Evolutionary conservation across 2,113 vertebrate genomes (phyloP).

Genomic region (Siniperca knerii): DNA sequence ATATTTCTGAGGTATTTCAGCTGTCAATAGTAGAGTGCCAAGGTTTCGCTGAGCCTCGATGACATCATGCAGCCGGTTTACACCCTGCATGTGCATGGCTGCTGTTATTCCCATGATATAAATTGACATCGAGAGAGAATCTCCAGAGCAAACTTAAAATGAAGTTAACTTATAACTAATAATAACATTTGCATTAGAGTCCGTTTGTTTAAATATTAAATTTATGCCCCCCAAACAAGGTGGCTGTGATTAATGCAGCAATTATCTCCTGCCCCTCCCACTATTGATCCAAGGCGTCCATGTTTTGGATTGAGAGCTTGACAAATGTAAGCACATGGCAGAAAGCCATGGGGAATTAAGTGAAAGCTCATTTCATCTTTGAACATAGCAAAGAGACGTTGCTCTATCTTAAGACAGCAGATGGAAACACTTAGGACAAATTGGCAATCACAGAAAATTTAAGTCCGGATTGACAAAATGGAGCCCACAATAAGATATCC

Average conservation of each 20-base stretch:
- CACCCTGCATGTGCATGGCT: neutral
- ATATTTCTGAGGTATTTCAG: conserved; percentile 45
- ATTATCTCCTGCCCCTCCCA: conserved; percentile 52
- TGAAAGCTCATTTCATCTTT: conserved; percentile 63
- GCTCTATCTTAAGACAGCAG: conserved; percentile 55
- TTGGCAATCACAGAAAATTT: conserved; percentile 12
- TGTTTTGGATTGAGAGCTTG: conserved; percentile 60
- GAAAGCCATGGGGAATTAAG: conserved; percentile 50
- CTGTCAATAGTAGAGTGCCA: conserved; percentile 36
- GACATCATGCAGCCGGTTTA: conserved; percentile 51
- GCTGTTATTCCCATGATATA: neutral
- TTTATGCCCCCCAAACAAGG: conserved; percentile 48
- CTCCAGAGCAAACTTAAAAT: conserved; percentile 4
- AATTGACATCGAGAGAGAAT: conserved; percentile 7
- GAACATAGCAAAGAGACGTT: conserved; percentile 6
- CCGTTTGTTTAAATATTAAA: conserved; percentile 33
- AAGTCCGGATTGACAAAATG: conserved; percentile 13
- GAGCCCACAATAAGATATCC: conserved; percentile 4
- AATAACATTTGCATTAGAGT: conserved; percentile 32
- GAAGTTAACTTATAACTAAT: conserved; percentile 20
- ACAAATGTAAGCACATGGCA: conserved; percentile 52
- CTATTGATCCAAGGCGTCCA: conserved; percentile 71
- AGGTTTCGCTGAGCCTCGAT: conserved; percentile 6
- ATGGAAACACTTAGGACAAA: conserved; percentile 45
- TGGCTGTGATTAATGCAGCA: conserved; percentile 70